phyloP scores from a whole-genome alignment of 2,888 invertebrate species.

The Euzetes globulus region DNA sequence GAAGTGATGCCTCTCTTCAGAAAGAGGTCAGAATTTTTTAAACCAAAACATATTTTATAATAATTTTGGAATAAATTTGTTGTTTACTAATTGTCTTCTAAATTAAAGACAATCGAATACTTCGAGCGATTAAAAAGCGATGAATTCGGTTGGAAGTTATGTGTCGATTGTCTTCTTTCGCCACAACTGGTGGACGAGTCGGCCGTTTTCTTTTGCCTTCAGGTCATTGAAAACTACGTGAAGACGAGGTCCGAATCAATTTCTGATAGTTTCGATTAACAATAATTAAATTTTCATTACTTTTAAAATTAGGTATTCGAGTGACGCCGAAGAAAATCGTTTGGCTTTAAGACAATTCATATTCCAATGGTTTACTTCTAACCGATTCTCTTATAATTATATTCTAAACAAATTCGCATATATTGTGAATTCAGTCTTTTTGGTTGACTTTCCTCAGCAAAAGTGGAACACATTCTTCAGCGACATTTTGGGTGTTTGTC shows the following conservation, averaged over 20 bases:
- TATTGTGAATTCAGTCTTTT: slow-evolving; percentile 52
- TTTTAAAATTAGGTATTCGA: slow-evolving; percentile 41
- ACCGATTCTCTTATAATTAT: slow-evolving; percentile 43
- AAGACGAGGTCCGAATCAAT: slow-evolving; percentile 47
- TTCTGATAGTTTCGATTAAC: slow-evolving; percentile 12
- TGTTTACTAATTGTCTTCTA: background rate
- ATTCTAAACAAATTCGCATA: slow-evolving; percentile 55
- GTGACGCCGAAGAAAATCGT: slow-evolving; percentile 44
- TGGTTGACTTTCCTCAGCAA: slow-evolving; percentile 52
- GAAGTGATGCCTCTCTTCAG: slow-evolving; percentile 26
- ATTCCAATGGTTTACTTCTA: slow-evolving; percentile 32
- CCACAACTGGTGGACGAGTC: slow-evolving; percentile 36
- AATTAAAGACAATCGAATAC: slow-evolving; percentile 48
- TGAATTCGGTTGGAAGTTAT: slow-evolving; percentile 51
- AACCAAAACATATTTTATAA: background rate
- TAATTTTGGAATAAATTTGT: background rate
- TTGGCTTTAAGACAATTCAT: slow-evolving; percentile 28
- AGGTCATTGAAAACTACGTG: slow-evolving; percentile 52
- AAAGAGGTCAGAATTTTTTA: slow-evolving; percentile 10
- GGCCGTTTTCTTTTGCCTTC: slow-evolving; percentile 50
- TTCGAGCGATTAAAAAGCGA: slow-evolving; percentile 51
- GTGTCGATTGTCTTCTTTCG: slow-evolving; percentile 47
- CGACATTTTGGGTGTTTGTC: slow-evolving; percentile 49
- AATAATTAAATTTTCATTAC: slow-evolving; percentile 6
- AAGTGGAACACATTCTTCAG: slow-evolving; percentile 54